phyloP scores from a whole-genome alignment of 1,140 invertebrate genomes.

The Oreohelix idahoensis region DNA sequence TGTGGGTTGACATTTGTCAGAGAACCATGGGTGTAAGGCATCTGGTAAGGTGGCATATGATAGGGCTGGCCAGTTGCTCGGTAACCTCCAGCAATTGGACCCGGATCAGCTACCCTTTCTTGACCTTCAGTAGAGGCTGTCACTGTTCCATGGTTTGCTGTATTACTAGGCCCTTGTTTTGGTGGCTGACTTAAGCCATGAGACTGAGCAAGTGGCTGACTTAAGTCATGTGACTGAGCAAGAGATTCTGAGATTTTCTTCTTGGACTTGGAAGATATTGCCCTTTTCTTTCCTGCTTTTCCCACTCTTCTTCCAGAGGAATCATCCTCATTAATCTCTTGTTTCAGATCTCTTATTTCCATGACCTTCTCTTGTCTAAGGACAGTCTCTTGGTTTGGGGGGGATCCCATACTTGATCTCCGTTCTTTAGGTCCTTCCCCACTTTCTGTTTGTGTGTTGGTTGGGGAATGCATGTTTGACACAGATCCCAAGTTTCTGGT shows the following conservation, averaged over 20 bases:
- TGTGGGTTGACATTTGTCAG: not conserved
- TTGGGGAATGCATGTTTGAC: slow-evolving; percentile 14
- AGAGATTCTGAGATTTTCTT: not conserved
- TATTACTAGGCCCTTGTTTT: not conserved
- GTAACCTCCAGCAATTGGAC: not conserved
- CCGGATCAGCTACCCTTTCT: not conserved
- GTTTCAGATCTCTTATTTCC: not conserved
- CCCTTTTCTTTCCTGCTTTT: not conserved
- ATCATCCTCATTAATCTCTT: not conserved
- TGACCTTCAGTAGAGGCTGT: not conserved
- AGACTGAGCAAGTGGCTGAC: not conserved
- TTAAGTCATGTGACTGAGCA: not conserved
- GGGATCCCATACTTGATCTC: slow-evolving; percentile 13
- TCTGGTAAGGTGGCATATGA: slow-evolving; percentile 19
- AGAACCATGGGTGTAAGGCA: slow-evolving; percentile 16
- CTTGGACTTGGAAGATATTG: not conserved
- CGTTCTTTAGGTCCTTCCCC: not conserved
- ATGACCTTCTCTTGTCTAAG: not conserved
- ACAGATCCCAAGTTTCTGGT: slow-evolving; percentile 22
- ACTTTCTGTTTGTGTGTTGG: slow-evolving; percentile 6
- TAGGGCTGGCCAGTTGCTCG: not conserved
- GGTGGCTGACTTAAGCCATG: not conserved
- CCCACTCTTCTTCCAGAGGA: not conserved
- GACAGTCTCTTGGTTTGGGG: not conserved
- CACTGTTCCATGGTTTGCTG: not conserved